A percentile compares a stretch with the other conserved stretches of the same genome.
Conservation (phyloP, 1,140 invertebrate genomes). For the Lepeophtheirus salmonis region DNA sequence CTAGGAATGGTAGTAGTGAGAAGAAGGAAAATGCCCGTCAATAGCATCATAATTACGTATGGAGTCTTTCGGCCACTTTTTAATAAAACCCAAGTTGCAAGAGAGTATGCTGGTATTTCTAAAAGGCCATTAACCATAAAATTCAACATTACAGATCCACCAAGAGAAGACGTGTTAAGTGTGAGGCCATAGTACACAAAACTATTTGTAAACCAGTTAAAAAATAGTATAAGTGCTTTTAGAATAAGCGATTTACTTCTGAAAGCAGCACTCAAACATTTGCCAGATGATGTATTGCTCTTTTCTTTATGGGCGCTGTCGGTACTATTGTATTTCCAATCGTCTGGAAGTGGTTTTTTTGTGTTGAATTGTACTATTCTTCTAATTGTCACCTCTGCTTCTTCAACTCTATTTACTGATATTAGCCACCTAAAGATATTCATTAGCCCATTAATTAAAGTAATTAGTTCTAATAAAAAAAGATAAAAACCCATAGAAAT, state of each 20-base stretch:
- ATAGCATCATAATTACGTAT: slow-evolving; percentile 45
- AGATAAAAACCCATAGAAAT: not conserved
- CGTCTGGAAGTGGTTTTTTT: not conserved
- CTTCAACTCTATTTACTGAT: not conserved
- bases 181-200: slow-evolving; percentile 60
- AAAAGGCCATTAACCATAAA: slow-evolving; percentile 52
- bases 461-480: not conserved
- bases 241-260: not conserved
- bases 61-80: slow-evolving; percentile 47
- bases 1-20: slow-evolving; percentile 22
- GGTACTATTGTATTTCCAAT: not conserved
- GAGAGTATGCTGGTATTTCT: slow-evolving; percentile 48
- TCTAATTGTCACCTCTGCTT: slow-evolving; percentile 2
- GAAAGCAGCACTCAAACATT: not conserved
- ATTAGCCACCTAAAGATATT: slow-evolving; percentile 2
- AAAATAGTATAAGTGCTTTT: slow-evolving; percentile 5
- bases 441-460: not conserved
- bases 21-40: slow-evolving; percentile 42
- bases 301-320: not conserved
- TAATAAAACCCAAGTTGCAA: slow-evolving; percentile 49
- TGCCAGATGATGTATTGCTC: not conserved
- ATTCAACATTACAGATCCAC: slow-evolving; percentile 50
- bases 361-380: not conserved
- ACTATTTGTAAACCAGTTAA: slow-evolving; percentile 47
- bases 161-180: slow-evolving; percentile 51